Conservation (phyloP, 2,113 vertebrate species). For the Lethenteron camtschaticum region DNA sequence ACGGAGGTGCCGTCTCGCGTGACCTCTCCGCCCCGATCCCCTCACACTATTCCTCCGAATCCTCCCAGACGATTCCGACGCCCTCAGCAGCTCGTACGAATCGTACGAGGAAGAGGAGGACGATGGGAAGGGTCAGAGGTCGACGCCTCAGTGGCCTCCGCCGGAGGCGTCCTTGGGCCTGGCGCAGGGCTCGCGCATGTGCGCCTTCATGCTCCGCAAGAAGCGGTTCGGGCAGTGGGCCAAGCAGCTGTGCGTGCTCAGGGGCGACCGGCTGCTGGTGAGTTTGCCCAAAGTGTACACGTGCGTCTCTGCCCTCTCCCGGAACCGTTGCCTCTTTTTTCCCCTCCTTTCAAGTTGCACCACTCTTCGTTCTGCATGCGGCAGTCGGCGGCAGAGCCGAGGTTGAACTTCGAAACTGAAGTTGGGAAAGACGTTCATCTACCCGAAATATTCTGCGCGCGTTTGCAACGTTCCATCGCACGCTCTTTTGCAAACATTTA, state of each 20-base stretch:
- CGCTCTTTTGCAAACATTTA: too few species aligned
- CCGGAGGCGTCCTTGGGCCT: conserved; percentile 54
- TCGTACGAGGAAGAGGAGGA: conserved; percentile 92
- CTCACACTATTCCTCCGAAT: background rate
- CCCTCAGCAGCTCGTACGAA: conserved; percentile 85
- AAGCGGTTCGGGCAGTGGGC: conserved; percentile 93
- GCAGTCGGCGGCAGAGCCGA: too few species aligned
- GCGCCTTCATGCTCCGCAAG: conserved; percentile 75
- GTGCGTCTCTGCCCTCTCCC: too few species aligned
- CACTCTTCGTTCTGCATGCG: too few species aligned
- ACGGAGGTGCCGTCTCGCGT: too few species aligned
- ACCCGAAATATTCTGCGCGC: too few species aligned
- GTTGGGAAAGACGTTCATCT: too few species aligned
- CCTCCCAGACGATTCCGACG: conserved; percentile 77
- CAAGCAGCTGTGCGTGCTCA: conserved; percentile 74
- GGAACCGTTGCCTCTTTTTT: too few species aligned
- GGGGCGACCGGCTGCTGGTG: conserved; percentile 73
- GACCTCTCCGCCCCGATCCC: too few species aligned
- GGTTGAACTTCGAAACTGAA: too few species aligned
- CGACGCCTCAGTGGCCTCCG: conserved; percentile 47
- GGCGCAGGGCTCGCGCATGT: conserved; percentile 61
- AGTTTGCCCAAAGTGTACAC: conserved; percentile 8
- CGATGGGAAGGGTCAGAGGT: conserved; percentile 46
- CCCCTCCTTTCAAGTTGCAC: too few species aligned
- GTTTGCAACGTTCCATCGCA: too few species aligned